Evolutionary conservation across 1,140 invertebrate genomes (phyloP).

Genomic region (Cydia strobilella): DNA sequence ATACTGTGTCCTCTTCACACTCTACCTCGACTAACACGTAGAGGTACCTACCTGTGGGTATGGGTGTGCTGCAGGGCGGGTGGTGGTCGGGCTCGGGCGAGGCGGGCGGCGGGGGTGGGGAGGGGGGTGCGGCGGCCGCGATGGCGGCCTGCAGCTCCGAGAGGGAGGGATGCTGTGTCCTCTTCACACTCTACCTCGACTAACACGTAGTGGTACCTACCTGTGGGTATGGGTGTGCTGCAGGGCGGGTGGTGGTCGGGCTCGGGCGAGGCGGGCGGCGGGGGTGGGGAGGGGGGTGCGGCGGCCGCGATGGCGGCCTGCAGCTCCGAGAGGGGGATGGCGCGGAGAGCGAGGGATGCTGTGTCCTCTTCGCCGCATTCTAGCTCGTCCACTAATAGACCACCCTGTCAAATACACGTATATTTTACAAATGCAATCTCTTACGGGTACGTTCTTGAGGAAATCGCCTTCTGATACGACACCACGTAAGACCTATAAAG

Average conservation of each 20-base stretch:
- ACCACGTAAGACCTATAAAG: too few relatives aligned
- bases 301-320: slow-evolving; percentile 52
- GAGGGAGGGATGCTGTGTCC: too few relatives aligned
- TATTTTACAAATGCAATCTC: too few relatives aligned
- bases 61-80: slow-evolving; percentile 31
- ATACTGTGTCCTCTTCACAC: too few relatives aligned
- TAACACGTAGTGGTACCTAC: too few relatives aligned
- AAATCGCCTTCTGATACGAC: too few relatives aligned
- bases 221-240: slow-evolving; percentile 34
- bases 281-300: slow-evolving; percentile 48
- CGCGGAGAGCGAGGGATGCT: slow-evolving; percentile 32
- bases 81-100: slow-evolving; percentile 26
- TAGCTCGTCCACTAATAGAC: slow-evolving; percentile 57
- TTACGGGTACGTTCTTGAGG: too few relatives aligned
- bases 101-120: too few relatives aligned
- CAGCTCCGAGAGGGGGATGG: slow-evolving; percentile 51
- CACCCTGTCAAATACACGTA: slow-evolving; percentile 36
- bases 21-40: too few relatives aligned
- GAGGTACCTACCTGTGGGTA: slow-evolving; percentile 5
- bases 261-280: slow-evolving; percentile 37
- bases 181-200: too few relatives aligned
- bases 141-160: too few relatives aligned
- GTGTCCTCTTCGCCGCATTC: slow-evolving; percentile 30
- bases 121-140: too few relatives aligned
- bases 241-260: slow-evolving; percentile 21